Conservation (phyloP, 2,113 vertebrate genomes). For the Sialia sialis region DNA sequence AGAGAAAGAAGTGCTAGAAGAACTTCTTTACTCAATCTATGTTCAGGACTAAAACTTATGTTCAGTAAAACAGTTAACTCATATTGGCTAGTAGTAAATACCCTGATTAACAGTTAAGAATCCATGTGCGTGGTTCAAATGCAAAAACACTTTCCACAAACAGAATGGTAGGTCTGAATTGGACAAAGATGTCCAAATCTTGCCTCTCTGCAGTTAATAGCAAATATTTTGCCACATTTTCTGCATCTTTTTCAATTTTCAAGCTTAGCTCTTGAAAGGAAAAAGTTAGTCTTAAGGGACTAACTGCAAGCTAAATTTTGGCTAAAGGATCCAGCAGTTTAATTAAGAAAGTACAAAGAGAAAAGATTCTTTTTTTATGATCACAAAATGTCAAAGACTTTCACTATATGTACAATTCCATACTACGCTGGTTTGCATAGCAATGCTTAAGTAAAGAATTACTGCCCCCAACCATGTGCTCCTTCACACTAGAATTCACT, state of each 20-base stretch:
- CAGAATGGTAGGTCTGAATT: neutral
- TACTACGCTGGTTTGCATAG: neutral
- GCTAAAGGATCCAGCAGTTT: neutral
- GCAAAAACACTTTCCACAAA: neutral
- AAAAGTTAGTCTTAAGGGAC: neutral
- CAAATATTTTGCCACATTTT: neutral
- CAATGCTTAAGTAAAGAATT: neutral
- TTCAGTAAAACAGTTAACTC: neutral
- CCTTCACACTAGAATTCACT: neutral
- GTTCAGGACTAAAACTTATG: neutral
- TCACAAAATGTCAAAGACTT: neutral
- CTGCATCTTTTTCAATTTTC: neutral
- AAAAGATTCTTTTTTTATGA: neutral
- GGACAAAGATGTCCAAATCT: neutral
- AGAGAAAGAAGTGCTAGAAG: neutral
- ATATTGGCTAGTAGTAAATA: neutral
- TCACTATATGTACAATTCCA: neutral
- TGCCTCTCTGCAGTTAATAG: neutral
- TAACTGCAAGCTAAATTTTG: neutral
- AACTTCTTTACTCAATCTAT: neutral
- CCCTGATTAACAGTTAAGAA: neutral
- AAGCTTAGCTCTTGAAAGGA: neutral
- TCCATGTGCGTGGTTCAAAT: neutral
- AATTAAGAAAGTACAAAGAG: neutral
- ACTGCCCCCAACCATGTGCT: accelerated